Base-by-base conservation (phyloP, 2,797 vertebrate genomes). In the Clarias fuscus region DNA sequence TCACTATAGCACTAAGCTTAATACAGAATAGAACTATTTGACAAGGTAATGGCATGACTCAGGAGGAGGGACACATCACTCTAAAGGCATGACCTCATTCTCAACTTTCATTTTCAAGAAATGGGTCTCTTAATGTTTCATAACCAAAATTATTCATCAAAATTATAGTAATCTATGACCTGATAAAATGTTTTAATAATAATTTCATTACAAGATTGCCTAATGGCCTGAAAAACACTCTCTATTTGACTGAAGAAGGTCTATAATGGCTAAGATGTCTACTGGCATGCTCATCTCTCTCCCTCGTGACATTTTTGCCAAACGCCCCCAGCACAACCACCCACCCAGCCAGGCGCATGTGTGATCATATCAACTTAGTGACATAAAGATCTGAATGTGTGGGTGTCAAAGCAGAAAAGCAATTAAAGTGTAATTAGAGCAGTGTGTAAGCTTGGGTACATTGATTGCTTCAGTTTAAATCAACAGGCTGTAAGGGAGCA, bases 391-490 rank as follows among this genome's bases (percentile, higher is more conserved):
- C 24, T 24, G 56, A 79, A 27, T 86, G 80, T 83, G 87, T 86
- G 85, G 83, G 75, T 79, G 56, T 83, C 40, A n/a, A 76, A 72
- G 33, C 80, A 84, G 78, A 64, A 75, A 76, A 71, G 13, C 7
- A 87, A 81, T 83, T 84, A 64, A 5, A 81, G 30, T 75, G 76
- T 75, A 81, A 87, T 87, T 84, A 87, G 40, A 67, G 71, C 62
- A 73, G 61, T 33, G 78, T 59, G 61, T 81, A 73, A n/a, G 24
- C 48, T 18, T 58, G 62, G 64, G 72, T 82, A 53, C 83, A 76
- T 65, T 33, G 27, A 84, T 84, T 87, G 68, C 77, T 87, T 17
- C 76, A 73, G 30, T 76, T 75, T 15, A 80, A 84, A 58, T 82
- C 67, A 72, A 20, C n/a, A 87, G 81, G 37, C 15, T 65, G 73